phyloP scores from a whole-genome alignment of 2,797 vertebrate genomes.

The Euphonia xanthogaster region DNA sequence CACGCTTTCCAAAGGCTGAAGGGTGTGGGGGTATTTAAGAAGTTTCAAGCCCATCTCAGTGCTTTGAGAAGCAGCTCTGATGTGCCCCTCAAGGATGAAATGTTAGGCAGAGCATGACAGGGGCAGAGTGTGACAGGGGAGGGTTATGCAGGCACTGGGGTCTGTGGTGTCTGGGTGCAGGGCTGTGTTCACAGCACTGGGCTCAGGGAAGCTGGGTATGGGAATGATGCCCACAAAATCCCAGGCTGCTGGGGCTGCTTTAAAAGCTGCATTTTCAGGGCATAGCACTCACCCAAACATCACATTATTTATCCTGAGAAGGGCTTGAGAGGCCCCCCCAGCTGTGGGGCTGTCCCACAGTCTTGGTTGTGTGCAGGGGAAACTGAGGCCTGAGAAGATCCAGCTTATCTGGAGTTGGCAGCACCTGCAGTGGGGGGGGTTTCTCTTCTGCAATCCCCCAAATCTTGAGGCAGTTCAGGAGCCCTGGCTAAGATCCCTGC shows the following conservation, averaged over 20 bases:
- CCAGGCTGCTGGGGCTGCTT: background rate
- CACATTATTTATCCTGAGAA: accelerated
- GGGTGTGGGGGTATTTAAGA: background rate
- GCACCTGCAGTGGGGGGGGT: background rate
- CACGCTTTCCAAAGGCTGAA: background rate
- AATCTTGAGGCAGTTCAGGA: background rate
- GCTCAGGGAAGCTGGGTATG: background rate
- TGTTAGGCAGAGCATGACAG: background rate
- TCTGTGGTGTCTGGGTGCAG: background rate
- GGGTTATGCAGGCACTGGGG: accelerated
- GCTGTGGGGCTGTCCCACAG: background rate
- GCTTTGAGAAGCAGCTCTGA: background rate
- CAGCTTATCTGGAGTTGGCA: background rate
- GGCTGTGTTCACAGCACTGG: background rate
- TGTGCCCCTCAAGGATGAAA: background rate
- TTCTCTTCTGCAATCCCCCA: background rate
- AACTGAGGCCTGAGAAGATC: background rate
- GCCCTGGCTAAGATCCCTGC: background rate
- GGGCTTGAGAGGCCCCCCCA: background rate
- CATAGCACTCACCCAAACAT: background rate
- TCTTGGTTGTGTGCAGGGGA: background rate
- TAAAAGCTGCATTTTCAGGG: background rate
- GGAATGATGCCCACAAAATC: accelerated
- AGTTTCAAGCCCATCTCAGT: background rate
- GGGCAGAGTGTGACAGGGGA: background rate